Evolutionary conservation across 1,140 invertebrate genomes (phyloP).

Genomic region (Doryteuthis pealeii): DNA sequence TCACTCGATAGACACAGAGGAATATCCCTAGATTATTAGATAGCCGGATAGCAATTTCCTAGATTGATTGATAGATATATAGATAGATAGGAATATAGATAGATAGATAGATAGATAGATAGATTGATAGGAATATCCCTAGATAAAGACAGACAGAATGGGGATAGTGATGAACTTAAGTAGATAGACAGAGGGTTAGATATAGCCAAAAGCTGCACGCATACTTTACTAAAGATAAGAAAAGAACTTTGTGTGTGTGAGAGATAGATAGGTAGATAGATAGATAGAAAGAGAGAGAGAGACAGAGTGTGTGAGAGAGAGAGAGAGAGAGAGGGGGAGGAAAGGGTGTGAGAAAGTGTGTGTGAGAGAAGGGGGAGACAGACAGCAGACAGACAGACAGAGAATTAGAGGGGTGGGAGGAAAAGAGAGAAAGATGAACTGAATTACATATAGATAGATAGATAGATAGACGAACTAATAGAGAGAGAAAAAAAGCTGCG

Average conservation of each 20-base stretch:
- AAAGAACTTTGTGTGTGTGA: not conserved
- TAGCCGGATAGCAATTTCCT: no score
- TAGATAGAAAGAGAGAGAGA: slow-evolving; percentile 12
- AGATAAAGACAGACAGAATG: no score
- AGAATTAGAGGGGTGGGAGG: slow-evolving; percentile 4
- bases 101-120: slow-evolving; percentile 2
- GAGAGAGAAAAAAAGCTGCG: not conserved
- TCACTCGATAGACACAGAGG: not conserved
- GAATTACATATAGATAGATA: not conserved
- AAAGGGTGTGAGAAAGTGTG: not conserved
- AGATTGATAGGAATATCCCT: no score
- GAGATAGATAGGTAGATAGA: slow-evolving; percentile 1
- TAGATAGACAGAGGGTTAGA: no score
- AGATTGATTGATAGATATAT: not conserved
- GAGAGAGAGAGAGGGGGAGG: slow-evolving; percentile 15
- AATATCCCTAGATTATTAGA: not conserved
- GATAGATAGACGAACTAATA: no score
- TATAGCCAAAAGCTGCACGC: no score
- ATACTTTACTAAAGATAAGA: no score
- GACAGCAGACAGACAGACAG: slow-evolving; percentile 1
- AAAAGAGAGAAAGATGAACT: not conserved
- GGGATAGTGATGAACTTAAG: no score
- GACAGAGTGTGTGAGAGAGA: slow-evolving; percentile 13
- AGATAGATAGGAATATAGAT: not conserved
- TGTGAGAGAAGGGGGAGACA: not conserved